Conservation (phyloP, 2,888 invertebrate genomes). For the Iphiclides podalirius region DNA sequence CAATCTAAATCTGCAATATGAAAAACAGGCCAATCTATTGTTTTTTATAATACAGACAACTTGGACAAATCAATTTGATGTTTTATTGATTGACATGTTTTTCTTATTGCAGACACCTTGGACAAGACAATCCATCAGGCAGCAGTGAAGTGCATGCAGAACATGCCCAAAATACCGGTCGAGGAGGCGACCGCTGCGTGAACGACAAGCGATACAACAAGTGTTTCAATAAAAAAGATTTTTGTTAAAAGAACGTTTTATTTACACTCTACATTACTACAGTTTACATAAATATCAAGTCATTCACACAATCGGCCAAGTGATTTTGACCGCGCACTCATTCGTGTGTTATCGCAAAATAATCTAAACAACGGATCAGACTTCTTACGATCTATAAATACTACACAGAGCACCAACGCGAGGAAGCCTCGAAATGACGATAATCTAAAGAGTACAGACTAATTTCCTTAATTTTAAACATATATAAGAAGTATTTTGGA, state of each 20-base stretch:
- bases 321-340: slow-evolving; percentile 21
- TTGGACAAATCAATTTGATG: too few species aligned
- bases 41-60: too few species aligned
- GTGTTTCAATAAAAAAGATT: slow-evolving; percentile 30
- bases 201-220: slow-evolving; percentile 24
- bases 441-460: slow-evolving; percentile 23
- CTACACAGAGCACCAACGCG: slow-evolving; percentile 51
- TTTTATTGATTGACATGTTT: too few species aligned
- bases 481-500: slow-evolving; percentile 29
- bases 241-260: slow-evolving; percentile 50
- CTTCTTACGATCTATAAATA: slow-evolving; percentile 27
- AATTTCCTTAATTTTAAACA: slow-evolving; percentile 13
- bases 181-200: slow-evolving; percentile 55
- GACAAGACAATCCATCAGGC: slow-evolving; percentile 88
- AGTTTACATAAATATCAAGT: slow-evolving; percentile 55
- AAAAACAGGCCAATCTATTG: too few species aligned
- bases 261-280: slow-evolving; percentile 68
- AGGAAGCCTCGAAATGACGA: slow-evolving; percentile 24
- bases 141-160: slow-evolving; percentile 85
- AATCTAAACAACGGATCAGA: slow-evolving; percentile 7
- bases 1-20: too few species aligned
- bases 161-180: slow-evolving; percentile 60
- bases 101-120: slow-evolving; percentile 82
- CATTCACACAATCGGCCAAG: slow-evolving; percentile 24
- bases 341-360: slow-evolving; percentile 17